Evolutionary conservation across 2,888 invertebrate species (phyloP), one percentile per base, ranked within the genome.

Genomic region (Gryllus longicercus): DNA sequence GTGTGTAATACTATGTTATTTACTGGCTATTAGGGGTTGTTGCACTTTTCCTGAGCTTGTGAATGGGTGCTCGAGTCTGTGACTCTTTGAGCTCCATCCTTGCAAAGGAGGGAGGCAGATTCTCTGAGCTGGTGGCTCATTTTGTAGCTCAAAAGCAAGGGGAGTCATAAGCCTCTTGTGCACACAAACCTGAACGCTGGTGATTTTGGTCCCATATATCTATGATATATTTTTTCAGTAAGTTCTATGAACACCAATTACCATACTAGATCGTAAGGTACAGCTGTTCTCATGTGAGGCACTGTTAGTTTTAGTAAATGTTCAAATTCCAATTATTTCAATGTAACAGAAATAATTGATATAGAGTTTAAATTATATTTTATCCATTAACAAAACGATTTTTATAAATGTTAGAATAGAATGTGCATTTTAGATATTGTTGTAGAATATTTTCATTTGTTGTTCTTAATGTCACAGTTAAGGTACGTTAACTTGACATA

Each of bases 141-240:
- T 63, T 63, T 18, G n/a, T 11, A 63, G 63, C n/a, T 63, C n/a
- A 8, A 38, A 14, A 63, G 63, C n/a, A 1, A n/a, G 16, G n/a
- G n/a, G 14, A 1, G 63, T 63, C n/a, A 63, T 14, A 14, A 18
- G 63, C 8, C 63, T 63, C 63, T 63, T 63, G 63, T 63, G 63
- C 63, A 63, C n/a, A n/a, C n/a, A n/a, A 8, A 4, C 63, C 82
- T 79, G 82, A 87, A 87, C 89, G 89, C 89, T 89, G 91, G 93
- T 93, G 92, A 92, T 91, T 91, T 94, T 93, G 91, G 93, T 94
- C 94, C 95, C 95, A 96, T 96, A 96, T 96, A 96, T 96, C 96
- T 95, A 96, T 96, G 96, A 96, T 96, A 96, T 96, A 96, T 96
- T 92, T 88, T 38, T 88, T 89, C 90, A 90, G 96, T 96, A 96